phyloP scores from a whole-genome alignment of 2,888 invertebrate genomes.

The Drosophila ustulata region DNA sequence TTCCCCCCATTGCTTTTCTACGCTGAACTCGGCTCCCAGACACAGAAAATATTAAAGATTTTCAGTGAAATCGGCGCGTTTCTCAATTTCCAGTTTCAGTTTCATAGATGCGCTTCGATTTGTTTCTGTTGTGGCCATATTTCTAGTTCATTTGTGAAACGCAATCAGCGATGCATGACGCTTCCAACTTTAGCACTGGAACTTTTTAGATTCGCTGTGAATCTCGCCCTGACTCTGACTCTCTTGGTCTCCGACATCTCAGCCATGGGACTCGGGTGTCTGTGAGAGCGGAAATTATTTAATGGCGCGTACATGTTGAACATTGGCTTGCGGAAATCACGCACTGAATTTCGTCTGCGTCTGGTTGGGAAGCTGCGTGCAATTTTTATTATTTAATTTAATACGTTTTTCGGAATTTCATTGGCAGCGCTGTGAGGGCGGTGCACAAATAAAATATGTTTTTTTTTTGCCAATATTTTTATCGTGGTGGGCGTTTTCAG shows the following conservation, averaged over 20 bases:
- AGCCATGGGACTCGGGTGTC: conserved; percentile 19
- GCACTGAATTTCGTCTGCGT: conserved; percentile 59
- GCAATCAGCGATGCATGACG: conserved; percentile 63
- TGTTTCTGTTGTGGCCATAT: conserved; percentile 48
- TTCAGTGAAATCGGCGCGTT: conserved; percentile 62
- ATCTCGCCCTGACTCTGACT: conserved; percentile 11
- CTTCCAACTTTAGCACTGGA: conserved; percentile 4
- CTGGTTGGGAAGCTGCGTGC: conserved; percentile 55
- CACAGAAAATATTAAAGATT: conserved; percentile 17
- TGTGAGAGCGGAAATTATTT: conserved; percentile 81
- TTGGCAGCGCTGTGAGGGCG: conserved; percentile 51
- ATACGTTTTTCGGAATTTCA: conserved; percentile 60
- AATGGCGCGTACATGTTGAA: conserved; percentile 79
- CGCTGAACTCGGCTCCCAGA: neutral
- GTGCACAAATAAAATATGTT: conserved; percentile 47
- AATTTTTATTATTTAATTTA: conserved; percentile 72
- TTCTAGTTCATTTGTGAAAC: conserved; percentile 76
- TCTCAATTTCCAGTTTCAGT: conserved; percentile 59
- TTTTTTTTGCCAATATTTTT: conserved; percentile 25
- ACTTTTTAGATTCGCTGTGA: conserved; percentile 39
- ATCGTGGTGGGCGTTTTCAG: neutral
- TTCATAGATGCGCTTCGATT: conserved; percentile 57
- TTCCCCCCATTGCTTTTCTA: conserved; percentile 1
- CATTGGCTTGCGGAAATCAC: conserved; percentile 75
- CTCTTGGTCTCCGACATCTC: neutral